Conservation (phyloP, 2,888 invertebrate species). For the Ypsolopha scabrella region DNA sequence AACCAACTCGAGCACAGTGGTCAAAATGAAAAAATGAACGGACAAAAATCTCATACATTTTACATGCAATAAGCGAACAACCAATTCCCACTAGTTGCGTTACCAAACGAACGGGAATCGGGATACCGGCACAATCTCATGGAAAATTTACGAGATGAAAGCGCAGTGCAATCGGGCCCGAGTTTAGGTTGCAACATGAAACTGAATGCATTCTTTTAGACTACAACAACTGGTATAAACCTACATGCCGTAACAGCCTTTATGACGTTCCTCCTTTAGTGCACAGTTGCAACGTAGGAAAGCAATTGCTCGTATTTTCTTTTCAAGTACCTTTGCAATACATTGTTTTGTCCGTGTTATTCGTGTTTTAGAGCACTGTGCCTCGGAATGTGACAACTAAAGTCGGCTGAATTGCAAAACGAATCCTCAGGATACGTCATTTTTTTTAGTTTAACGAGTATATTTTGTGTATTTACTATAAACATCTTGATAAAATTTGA, state of each 20-base stretch:
- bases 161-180: slow-evolving; percentile 53
- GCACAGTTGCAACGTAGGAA: slow-evolving; percentile 16
- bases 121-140: slow-evolving; percentile 32
- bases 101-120: slow-evolving; percentile 36
- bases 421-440: no score
- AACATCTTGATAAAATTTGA: no score
- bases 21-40: slow-evolving; percentile 43
- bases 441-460: no score
- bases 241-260: slow-evolving; percentile 17
- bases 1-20: slow-evolving; percentile 30
- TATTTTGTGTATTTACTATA: no score
- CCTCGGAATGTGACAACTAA: neutral
- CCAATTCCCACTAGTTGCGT: slow-evolving; percentile 58
- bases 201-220: slow-evolving; percentile 26
- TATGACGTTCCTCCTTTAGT: slow-evolving; percentile 25
- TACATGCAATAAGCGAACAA: slow-evolving; percentile 50
- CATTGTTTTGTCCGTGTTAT: neutral
- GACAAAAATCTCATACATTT: slow-evolving; percentile 59
- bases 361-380: neutral
- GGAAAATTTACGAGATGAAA: slow-evolving; percentile 55
- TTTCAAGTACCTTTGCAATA: neutral
- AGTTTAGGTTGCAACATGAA: slow-evolving; percentile 45
- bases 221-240: slow-evolving; percentile 18
- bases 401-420: neutral
- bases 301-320: slow-evolving; percentile 2